These are phyloP conservation scores for Lasioglossum calceatum DNA, from an alignment of 2,888 invertebrate genomes.

Conservation along the genomic window DNA sequence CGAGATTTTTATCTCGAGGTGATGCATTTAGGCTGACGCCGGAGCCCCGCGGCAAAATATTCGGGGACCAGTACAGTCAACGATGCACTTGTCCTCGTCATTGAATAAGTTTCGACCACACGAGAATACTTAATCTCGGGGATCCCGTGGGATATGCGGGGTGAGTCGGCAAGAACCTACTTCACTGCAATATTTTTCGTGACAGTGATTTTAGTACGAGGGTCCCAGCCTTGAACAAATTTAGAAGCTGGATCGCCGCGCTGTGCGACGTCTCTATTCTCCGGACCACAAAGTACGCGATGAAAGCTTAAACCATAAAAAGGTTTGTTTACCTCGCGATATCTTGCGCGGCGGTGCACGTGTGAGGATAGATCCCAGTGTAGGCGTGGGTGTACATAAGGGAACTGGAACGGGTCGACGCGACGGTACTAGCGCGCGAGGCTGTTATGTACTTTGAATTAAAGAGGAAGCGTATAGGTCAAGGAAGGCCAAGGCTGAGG, in stretches of 20 bases:
- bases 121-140: constrained; percentile 46
- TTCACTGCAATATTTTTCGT: no score
- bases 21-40: background rate
- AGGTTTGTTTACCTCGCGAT: background rate
- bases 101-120: no score
- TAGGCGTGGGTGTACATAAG: background rate
- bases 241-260: no score
- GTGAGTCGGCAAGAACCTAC: background rate
- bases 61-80: background rate
- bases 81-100: background rate
- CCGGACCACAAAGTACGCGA: background rate
- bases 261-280: no score
- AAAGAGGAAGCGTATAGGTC: constrained; percentile 3
- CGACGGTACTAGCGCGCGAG: background rate
- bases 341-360: background rate
- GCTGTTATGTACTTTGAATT: background rate
- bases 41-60: background rate
- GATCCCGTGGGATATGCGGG: background rate
- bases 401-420: background rate
- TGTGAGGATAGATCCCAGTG: background rate
- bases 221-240: no score
- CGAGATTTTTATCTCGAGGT: background rate
- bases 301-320: background rate
- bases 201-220: no score
- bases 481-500: background rate